Percentiles rank a stretch among this genome's conserved stretches.
Evolutionary conservation across 1,140 invertebrate species (phyloP).

Genomic region (Phocides pigmalion): DNA sequence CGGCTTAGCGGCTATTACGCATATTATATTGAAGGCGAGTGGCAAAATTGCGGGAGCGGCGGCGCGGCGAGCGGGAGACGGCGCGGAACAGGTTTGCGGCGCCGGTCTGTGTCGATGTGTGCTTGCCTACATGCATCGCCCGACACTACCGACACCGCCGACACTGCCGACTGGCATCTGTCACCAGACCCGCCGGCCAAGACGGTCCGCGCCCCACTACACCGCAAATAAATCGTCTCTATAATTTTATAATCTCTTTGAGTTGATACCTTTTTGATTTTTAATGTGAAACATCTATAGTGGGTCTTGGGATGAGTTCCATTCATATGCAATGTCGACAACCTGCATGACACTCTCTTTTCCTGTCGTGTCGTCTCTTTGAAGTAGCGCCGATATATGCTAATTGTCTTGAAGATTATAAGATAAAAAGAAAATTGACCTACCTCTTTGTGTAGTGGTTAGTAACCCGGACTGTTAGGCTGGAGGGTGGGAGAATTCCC

Average conservation of each 20-base stretch:
- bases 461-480: no score
- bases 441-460: no score
- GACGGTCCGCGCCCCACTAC: neutral
- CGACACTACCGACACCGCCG: neutral
- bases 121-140: conserved; percentile 5
- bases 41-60: conserved; percentile 60
- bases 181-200: conserved; percentile 30
- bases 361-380: no score
- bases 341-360: no score
- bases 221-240: neutral
- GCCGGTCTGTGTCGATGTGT: conserved; percentile 41
- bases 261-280: neutral
- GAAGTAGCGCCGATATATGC: no score
- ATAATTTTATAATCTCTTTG: neutral
- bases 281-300: neutral
- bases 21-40: conserved; percentile 57
- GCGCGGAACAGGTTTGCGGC: conserved; percentile 67
- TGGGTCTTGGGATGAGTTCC: no score
- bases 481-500: no score
- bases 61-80: conserved; percentile 49
- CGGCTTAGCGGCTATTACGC: conserved; percentile 65
- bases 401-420: no score
- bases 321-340: no score
- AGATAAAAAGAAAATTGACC: no score
- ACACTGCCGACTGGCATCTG: conserved; percentile 45